These are phyloP conservation scores for Caenorhabditis sp. DNA, from an alignment of 2,888 invertebrate genomes.

Conservation along the genomic window DNA sequence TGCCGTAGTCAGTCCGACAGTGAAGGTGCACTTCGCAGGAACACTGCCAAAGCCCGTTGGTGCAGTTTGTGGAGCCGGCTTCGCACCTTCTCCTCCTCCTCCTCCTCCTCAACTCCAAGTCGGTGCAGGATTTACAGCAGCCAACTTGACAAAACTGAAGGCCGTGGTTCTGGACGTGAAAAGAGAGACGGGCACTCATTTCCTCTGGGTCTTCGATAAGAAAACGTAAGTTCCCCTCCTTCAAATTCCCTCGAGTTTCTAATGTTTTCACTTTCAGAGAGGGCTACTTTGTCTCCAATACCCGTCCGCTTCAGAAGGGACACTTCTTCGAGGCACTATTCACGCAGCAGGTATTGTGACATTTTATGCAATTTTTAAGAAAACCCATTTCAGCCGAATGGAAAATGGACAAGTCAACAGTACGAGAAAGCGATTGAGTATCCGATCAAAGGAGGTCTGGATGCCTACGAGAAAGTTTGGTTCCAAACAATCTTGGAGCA, in stretches of 20 bases:
- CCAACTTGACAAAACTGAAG: not conserved
- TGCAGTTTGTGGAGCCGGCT: not conserved
- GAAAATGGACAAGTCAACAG: slow-evolving; percentile 2
- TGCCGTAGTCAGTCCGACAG: not conserved
- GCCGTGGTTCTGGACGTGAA: slow-evolving; percentile 27
- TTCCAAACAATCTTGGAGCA: slow-evolving; percentile 20
- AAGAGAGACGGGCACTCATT: slow-evolving; percentile 6
- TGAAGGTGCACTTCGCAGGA: not conserved
- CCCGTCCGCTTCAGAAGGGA: not conserved
- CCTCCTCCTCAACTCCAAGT: not conserved
- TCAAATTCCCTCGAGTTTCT: not conserved
- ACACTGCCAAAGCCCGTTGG: not conserved
- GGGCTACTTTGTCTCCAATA: slow-evolving; percentile 6
- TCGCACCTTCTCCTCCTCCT: no score
- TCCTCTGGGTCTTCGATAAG: slow-evolving; percentile 19
- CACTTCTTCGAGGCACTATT: slow-evolving; percentile 29
- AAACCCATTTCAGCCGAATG: no score
- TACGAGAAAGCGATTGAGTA: not conserved
- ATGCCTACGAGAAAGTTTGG: not conserved
- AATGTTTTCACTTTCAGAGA: not conserved
- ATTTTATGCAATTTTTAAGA: no score
- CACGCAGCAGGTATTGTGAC: slow-evolving; percentile 7
- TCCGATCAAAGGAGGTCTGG: slow-evolving; percentile 8
- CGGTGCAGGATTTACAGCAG: slow-evolving; percentile 12
- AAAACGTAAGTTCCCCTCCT: no score